These are phyloP conservation scores for Camponotus floridanus DNA, from an alignment of 1,140 invertebrate genomes.

Conservation along the genomic window DNA sequence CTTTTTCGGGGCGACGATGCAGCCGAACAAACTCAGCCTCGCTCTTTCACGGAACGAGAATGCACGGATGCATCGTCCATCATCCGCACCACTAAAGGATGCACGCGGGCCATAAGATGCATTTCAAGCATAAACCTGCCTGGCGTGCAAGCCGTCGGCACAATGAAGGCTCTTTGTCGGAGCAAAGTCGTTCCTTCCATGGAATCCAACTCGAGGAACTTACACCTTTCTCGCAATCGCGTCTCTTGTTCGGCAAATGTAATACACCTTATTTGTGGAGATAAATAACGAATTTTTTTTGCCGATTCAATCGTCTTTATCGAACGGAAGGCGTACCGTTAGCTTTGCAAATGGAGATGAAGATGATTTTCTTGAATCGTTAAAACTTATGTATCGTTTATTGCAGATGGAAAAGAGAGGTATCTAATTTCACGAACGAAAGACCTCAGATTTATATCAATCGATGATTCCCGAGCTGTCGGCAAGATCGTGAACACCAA, in stretches of 20 bases:
- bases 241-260: not conserved
- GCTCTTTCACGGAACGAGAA: slow-evolving; percentile 29
- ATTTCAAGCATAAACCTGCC: slow-evolving; percentile 45
- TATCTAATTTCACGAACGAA: not conserved
- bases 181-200: not conserved
- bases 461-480: not conserved
- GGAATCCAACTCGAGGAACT: not conserved
- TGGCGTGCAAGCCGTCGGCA: slow-evolving; percentile 3
- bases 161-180: slow-evolving; percentile 33
- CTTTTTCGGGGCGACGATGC: not conserved
- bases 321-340: not conserved
- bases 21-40: not conserved
- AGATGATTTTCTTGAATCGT: not conserved
- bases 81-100: slow-evolving; percentile 34
- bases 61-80: slow-evolving; percentile 33
- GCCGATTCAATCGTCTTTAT: not conserved
- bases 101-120: slow-evolving; percentile 21
- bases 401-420: not conserved
- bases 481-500: not conserved
- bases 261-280: not conserved
- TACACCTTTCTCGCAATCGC: not conserved
- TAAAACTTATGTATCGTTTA: not conserved
- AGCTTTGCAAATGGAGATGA: not conserved
- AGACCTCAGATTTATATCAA: not conserved
- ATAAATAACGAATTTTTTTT: not conserved